Evolutionary conservation across 2,113 vertebrate species (phyloP), one percentile per base, ranked within the genome.

Genomic region (Spizaetus ornatus): DNA sequence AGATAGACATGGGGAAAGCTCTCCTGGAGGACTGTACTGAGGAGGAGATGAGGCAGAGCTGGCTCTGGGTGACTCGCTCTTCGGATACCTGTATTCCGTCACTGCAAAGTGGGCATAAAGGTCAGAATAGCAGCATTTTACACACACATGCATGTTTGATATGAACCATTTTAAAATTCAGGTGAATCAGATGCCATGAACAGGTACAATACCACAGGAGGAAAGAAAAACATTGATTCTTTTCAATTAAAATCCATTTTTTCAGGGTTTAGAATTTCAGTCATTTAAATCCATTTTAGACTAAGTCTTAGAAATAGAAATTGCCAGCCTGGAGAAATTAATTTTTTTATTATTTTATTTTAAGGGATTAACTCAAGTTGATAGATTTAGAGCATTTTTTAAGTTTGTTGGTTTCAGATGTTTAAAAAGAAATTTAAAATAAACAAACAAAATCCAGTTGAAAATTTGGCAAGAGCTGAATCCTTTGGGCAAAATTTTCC

Each of bases 401-500:
- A 87, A 73, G 71, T 95, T 93, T 95, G 66, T 93, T 95, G 53
- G 94, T 94, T 96, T 96, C 92, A 96, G 66, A 91, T 91, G 50
- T 93, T 94, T 96, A 86, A 96, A 92, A 93, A 95, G 63, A 93
- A 96, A 90, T 91, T 76, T 93, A 93, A 96, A 96, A 96, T 94
- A 97, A 97, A 95, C 96, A 97, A 96, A 95, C 86, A 93, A 95
- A 93, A 95, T 86, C 71, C 82, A 93, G 76, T 17, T 62, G 67
- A 91, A 95, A 96, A 86, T 93, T 94, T 86, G 90, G 88, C 90
- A 95, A 93, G 36, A 66, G 65, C 81, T 95, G 88, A 91, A 91
- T 96, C 95, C 86, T 95, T 89, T 91, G 93, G 93, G 97, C 86
- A 87, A 72, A 89, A 53, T 76, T 95, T 92, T 93, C 96, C 95